Percentiles rank a stretch among this genome's conserved stretches.
Evolutionary conservation across 2,113 vertebrate species (phyloP).

Genomic region (Gavia stellata): DNA sequence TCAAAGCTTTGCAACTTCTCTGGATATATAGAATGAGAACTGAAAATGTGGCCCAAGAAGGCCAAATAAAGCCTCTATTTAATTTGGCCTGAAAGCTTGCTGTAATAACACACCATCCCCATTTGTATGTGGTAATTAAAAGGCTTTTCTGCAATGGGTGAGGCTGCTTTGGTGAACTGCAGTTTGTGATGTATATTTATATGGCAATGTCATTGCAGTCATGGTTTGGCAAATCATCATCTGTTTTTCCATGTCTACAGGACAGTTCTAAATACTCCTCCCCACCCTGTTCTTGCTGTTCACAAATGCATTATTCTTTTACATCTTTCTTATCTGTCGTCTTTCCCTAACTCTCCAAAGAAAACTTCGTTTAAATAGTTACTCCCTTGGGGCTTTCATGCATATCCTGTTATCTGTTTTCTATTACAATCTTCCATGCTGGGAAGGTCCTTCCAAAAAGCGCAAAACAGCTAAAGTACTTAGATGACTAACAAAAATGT

Average conservation of each 20-base stretch:
- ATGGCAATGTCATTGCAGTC: not conserved
- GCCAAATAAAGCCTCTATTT: not conserved
- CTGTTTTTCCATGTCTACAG: not conserved
- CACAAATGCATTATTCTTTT: not conserved
- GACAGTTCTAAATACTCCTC: not conserved
- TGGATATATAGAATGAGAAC: not conserved
- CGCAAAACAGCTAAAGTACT: not conserved
- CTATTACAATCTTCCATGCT: conserved; percentile 10
- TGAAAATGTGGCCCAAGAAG: not conserved
- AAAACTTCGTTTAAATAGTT: conserved; percentile 50
- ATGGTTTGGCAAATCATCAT: not conserved
- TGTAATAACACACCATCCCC: not conserved
- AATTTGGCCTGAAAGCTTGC: not conserved
- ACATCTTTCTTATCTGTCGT: conserved; percentile 5
- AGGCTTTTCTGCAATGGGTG: not conserved
- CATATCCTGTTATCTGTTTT: conserved; percentile 54
- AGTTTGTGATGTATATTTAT: not conserved
- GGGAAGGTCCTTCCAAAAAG: conserved; percentile 43
- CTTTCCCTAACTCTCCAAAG: conserved; percentile 17
- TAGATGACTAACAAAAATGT: not conserved
- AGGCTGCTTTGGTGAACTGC: not conserved
- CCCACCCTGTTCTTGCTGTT: not conserved
- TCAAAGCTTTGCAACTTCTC: not conserved
- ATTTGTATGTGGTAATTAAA: not conserved
- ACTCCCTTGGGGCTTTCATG: conserved; percentile 23